phyloP scores from a whole-genome alignment of 2,888 invertebrate genomes.

The Sisyra nigra region DNA sequence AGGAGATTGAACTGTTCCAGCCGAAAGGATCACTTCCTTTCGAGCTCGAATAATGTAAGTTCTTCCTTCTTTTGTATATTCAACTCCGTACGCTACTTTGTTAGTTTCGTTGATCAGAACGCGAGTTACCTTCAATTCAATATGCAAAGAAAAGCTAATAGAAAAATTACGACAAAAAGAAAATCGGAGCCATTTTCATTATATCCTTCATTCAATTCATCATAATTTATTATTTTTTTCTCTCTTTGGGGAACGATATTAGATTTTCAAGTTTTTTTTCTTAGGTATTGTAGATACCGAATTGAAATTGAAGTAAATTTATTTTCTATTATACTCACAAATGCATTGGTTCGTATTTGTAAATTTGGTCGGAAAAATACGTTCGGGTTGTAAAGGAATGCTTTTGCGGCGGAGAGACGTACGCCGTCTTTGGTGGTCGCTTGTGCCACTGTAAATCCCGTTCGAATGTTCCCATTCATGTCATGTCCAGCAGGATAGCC shows the following conservation, averaged over 20 bases:
- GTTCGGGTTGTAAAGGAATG: constrained; percentile 3
- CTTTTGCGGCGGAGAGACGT: constrained; percentile 2
- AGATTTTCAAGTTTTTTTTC: no score
- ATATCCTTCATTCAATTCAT: not conserved
- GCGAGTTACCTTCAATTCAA: not conserved
- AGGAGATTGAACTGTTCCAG: constrained; percentile 5
- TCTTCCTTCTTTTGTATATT: not conserved
- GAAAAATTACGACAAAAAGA: not conserved
- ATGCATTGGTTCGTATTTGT: not conserved
- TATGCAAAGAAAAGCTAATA: not conserved
- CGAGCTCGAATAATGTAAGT: not conserved
- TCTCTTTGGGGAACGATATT: not conserved
- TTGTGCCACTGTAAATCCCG: constrained; percentile 14
- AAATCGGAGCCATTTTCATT: not conserved
- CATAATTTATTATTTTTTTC: not conserved
- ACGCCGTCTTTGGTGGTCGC: constrained; percentile 10
- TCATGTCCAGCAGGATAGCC: constrained; percentile 13
- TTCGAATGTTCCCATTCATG: constrained; percentile 12
- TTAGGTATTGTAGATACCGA: no score
- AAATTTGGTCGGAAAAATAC: not conserved
- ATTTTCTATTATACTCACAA: not conserved
- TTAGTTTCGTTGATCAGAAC: not conserved
- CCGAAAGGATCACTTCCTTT: constrained; percentile 6
- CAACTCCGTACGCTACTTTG: constrained; percentile 4
- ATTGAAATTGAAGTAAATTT: no score